Base-by-base conservation (phyloP, 2,797 vertebrate genomes). In the Melanotaenia pygmaea region DNA sequence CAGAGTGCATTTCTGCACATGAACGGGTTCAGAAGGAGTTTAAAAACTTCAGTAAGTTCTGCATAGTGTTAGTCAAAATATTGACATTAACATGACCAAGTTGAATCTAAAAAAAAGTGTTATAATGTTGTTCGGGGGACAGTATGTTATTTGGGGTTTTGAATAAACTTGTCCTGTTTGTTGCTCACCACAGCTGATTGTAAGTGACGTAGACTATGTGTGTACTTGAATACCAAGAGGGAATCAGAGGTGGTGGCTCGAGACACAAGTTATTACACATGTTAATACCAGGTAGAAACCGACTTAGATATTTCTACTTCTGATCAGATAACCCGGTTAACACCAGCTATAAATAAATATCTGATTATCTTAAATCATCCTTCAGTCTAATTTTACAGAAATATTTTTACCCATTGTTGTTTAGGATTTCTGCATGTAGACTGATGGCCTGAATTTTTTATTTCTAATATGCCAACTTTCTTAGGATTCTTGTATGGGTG, bases 371-470 rank as follows among this genome's bases (percentile, higher is more conserved):
- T n/a, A 64, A 64, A 62, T 6, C 12, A 54, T 38, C 47, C 38
- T 74, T n/a, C 24, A 20, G 13, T 61, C 24, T 74, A 56, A 63
- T 74, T 66, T 32, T 18, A 66, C n/a, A 53, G 24, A 72, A 60
- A 26, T 51, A 9, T 59, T 32, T 56, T 38, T 24, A 30, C 38
- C 4, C 2, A 59, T 38, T 59, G 56, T 76, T 67, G 38, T 59
- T 70, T 26, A 43, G 38, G 37, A 28, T 71, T 80, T 76, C 56
- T 74, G 67, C 37, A 64, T 37, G 67, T 67, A 72, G 64, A 47
- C 51, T 57, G 56, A 70, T 26, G 59, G 51, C 11, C 56, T 50
- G 30, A 59, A 51, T 20, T 38, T 3, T 14, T 30, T 28, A 16
- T 3, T 50, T 24, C 14, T 38, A 22, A 62, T 14, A 56, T 30